Evolutionary conservation across 2,888 invertebrate species (phyloP).

Genomic region (Lasioglossum marginatum): DNA sequence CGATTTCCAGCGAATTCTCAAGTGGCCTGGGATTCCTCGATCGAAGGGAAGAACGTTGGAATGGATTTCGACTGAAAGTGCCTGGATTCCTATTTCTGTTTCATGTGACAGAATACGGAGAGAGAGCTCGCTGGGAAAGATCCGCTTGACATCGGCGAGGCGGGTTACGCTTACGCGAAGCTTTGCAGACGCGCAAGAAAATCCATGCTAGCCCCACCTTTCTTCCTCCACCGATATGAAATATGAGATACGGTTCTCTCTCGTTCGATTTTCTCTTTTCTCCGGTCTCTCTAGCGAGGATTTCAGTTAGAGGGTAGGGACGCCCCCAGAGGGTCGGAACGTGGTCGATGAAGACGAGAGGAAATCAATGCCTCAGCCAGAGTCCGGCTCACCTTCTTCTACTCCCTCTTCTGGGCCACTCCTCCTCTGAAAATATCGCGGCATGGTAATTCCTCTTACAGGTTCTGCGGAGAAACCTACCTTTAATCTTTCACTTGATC

Average conservation of each 20-base stretch:
- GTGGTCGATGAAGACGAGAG: constrained; percentile 83
- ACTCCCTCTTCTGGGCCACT: constrained; percentile 57
- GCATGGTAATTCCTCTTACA: not conserved
- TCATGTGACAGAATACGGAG: constrained; percentile 39
- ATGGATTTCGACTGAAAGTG: constrained; percentile 29
- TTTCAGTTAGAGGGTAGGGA: constrained; percentile 71
- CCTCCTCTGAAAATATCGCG: constrained; percentile 19
- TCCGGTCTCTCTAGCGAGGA: constrained; percentile 61
- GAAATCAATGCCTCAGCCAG: constrained; percentile 83
- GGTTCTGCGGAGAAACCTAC: not conserved
- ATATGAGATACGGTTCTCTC: constrained; percentile 80
- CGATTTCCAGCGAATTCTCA: not conserved
- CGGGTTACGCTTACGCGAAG: constrained; percentile 80
- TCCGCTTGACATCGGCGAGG: constrained; percentile 79
- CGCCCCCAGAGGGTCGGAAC: constrained; percentile 77
- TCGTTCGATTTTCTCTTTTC: constrained; percentile 68
- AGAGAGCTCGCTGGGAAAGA: constrained; percentile 44
- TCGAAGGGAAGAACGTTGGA: constrained; percentile 12
- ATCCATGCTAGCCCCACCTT: constrained; percentile 77
- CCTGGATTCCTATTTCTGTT: constrained; percentile 49
- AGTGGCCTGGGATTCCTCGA: not conserved
- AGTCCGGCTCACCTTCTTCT: constrained; percentile 74
- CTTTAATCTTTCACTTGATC: not conserved
- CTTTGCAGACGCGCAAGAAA: constrained; percentile 78
- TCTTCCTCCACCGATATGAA: constrained; percentile 78